Conservation (phyloP, 2,888 invertebrate species). For the Clivina fossor region DNA sequence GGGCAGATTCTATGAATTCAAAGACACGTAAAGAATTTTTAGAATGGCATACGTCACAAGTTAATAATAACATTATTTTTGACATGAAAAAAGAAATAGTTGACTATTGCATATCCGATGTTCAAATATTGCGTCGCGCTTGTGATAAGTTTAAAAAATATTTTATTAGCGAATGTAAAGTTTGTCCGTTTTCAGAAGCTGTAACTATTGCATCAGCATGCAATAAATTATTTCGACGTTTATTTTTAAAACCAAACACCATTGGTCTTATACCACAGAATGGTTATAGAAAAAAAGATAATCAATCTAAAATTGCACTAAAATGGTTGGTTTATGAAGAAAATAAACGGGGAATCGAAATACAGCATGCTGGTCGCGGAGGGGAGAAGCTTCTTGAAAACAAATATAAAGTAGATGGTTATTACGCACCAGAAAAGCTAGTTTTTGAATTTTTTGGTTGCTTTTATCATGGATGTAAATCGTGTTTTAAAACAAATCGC, state of each 20-base stretch:
- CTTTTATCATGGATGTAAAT: constrained; percentile 11
- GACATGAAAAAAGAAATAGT: constrained; percentile 43
- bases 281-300: constrained; percentile 45
- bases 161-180: constrained; percentile 37
- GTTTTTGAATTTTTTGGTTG: constrained; percentile 27
- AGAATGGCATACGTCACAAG: constrained; percentile 15
- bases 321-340: no score
- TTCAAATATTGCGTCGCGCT: constrained; percentile 42
- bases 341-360: constrained; percentile 22
- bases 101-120: constrained; percentile 39
- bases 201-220: constrained; percentile 42
- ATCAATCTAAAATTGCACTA: no score
- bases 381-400: constrained; percentile 2
- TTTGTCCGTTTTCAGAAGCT: constrained; percentile 43
- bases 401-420: constrained; percentile 15
- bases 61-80: constrained; percentile 37
- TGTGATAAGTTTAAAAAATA: constrained; percentile 42
- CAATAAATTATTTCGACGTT: constrained; percentile 39
- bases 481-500: constrained; percentile 11
- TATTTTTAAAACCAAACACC: constrained; percentile 41
- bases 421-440: constrained; percentile 6
- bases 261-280: constrained; percentile 43
- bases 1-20: constrained; percentile 18
- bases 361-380: constrained; percentile 25
- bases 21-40: constrained; percentile 18